Percentiles rank a stretch among this genome's conserved stretches.
These are phyloP conservation scores for Holocentrus rufus DNA, from an alignment of 2,797 vertebrate genomes.

Conservation along the genomic window DNA sequence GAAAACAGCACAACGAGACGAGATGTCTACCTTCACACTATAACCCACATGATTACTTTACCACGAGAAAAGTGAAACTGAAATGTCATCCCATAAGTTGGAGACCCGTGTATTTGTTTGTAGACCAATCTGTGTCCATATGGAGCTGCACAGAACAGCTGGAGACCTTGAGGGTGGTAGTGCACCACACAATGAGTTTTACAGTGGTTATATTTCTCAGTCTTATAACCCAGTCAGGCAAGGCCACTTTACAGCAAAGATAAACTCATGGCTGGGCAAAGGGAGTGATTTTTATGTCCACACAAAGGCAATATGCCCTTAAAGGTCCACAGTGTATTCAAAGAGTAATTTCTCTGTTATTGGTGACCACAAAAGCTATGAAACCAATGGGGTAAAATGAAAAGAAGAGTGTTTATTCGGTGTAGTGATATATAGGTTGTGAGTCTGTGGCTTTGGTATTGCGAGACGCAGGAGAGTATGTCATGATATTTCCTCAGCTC, in stretches of 20 bases:
- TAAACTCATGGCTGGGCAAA: not conserved
- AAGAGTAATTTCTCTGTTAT: slow-evolving; percentile 30
- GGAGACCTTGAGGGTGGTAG: slow-evolving; percentile 1
- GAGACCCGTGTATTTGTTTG: not conserved
- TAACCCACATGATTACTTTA: not conserved
- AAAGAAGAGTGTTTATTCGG: slow-evolving; percentile 2
- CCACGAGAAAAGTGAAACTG: not conserved
- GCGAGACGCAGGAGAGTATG: not conserved
- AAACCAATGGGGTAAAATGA: slow-evolving; percentile 10
- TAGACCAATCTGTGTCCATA: not conserved
- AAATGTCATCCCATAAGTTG: not conserved
- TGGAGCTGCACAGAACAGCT: not conserved
- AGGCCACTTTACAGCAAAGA: slow-evolving; percentile 14
- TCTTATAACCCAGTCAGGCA: not conserved
- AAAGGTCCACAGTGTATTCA: slow-evolving; percentile 11
- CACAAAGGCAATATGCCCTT: not conserved
- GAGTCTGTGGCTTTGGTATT: not conserved
- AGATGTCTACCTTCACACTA: slow-evolving; percentile 4
- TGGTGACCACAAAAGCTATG: slow-evolving; percentile 12
- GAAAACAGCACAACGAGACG: slow-evolving; percentile 70
- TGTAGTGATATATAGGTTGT: slow-evolving; percentile 12
- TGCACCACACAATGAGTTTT: slow-evolving; percentile 7
- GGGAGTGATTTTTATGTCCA: slow-evolving; percentile 5
- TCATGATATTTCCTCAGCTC: not conserved
- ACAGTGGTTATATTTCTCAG: slow-evolving; percentile 34